Percentiles rank a stretch among this genome's conserved stretches.
Conservation (phyloP, 2,888 invertebrate genomes). For the Lithodes maja region DNA sequence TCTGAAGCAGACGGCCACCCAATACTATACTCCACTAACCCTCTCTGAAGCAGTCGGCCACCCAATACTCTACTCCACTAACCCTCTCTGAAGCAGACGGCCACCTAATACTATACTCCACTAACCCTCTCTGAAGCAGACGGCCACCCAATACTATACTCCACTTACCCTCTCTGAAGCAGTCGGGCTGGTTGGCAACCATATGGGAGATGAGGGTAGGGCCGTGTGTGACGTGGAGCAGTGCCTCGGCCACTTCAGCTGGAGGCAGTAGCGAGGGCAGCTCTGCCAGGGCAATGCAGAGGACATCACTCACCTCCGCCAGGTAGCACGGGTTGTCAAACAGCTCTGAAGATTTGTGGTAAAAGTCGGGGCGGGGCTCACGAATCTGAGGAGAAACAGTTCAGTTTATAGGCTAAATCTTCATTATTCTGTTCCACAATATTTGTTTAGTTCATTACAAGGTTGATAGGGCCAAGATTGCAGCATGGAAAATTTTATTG, state of each 20-base stretch:
- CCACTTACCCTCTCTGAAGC: slow-evolving; percentile 87
- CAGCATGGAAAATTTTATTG: too few relatives aligned
- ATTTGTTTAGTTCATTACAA: too few relatives aligned
- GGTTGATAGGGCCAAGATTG: too few relatives aligned
- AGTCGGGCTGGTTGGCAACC: slow-evolving; percentile 95
- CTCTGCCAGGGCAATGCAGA: slow-evolving; percentile 95
- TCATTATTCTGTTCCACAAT: too few relatives aligned
- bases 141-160: not conserved
- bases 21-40: too few relatives aligned
- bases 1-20: too few relatives aligned
- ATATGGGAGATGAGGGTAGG: slow-evolving; percentile 91
- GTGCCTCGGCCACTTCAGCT: slow-evolving; percentile 82
- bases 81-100: too few relatives aligned
- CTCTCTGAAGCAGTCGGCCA: too few relatives aligned
- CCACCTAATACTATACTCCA: too few relatives aligned
- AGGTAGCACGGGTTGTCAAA: slow-evolving; percentile 97
- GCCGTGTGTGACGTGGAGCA: slow-evolving; percentile 92
- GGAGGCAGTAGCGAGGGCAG: slow-evolving; percentile 84
- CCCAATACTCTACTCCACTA: too few relatives aligned
- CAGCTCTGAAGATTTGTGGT: slow-evolving; percentile 82
- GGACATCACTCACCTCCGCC: slow-evolving; percentile 95
- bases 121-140: too few relatives aligned
- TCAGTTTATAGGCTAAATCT: too few relatives aligned
- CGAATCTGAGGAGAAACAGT: slow-evolving; percentile 73
- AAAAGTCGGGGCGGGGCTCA: slow-evolving; percentile 75